Conservation (phyloP, 2,797 vertebrate genomes). For the Loris lydekkerianus region DNA sequence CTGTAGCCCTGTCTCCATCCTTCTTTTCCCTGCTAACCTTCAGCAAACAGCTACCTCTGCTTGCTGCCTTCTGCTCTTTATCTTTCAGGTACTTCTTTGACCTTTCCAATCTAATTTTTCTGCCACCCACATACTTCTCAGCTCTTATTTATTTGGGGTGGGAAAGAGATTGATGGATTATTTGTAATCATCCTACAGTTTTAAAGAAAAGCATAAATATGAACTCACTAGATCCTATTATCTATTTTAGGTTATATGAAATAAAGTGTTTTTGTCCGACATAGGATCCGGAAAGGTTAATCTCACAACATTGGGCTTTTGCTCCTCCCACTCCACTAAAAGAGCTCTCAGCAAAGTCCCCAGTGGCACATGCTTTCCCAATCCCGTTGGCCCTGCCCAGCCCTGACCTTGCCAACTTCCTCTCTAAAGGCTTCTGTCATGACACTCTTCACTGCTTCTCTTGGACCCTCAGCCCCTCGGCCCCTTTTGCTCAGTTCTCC, state of each 20-base stretch:
- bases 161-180: too few relatives aligned
- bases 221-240: too few relatives aligned
- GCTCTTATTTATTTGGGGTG: too few relatives aligned
- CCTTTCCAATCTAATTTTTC: too few relatives aligned
- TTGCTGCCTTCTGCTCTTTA: not conserved
- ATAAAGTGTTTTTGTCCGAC: too few relatives aligned
- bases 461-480: not conserved
- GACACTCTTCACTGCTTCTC: not conserved
- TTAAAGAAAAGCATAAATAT: too few relatives aligned
- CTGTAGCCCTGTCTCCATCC: not conserved
- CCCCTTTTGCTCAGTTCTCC: not conserved
- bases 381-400: not conserved
- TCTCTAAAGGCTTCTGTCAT: not conserved
- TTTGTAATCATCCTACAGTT: too few relatives aligned
- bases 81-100: not conserved
- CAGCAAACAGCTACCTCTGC: not conserved
- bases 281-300: not conserved
- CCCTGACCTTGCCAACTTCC: not conserved
- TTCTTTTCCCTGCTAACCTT: not conserved
- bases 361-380: not conserved
- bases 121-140: too few relatives aligned
- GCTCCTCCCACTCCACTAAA: not conserved
- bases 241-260: too few relatives aligned
- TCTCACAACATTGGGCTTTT: not conserved
- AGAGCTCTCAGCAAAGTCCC: not conserved